These are phyloP conservation scores for Galaxias olidus DNA, from an alignment of 2,797 vertebrate genomes.

Conservation along the genomic window DNA sequence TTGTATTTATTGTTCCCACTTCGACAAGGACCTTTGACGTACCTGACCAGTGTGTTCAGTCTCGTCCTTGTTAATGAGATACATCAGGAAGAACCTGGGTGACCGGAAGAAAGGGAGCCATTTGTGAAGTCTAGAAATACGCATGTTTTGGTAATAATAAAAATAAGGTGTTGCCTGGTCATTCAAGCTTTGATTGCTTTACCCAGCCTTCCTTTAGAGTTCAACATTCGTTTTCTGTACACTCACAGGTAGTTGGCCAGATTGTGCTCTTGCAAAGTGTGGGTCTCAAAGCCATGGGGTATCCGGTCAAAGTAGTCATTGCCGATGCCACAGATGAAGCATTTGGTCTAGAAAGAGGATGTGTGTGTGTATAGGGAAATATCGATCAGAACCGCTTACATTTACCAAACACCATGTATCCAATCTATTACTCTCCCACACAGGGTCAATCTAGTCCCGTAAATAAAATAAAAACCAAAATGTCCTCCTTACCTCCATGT, in stretches of 20 bases:
- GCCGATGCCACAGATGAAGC: slow-evolving; percentile 98
- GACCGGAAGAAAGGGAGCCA: not conserved
- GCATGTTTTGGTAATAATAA: too few relatives aligned
- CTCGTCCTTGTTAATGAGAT: slow-evolving; percentile 98
- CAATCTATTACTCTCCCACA: too few relatives aligned
- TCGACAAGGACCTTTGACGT: slow-evolving; percentile 7
- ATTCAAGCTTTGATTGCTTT: too few relatives aligned
- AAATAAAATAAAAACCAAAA: not conserved
- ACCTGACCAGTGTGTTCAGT: slow-evolving; percentile 99
- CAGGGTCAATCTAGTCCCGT: too few relatives aligned
- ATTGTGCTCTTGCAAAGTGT: slow-evolving; percentile 99
- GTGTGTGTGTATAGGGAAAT: not conserved
- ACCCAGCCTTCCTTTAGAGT: too few relatives aligned
- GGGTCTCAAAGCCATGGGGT: slow-evolving; percentile 97
- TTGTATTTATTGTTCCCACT: too few relatives aligned
- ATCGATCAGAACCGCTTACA: not conserved
- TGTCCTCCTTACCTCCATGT: slow-evolving; percentile 90
- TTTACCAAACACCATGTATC: too few relatives aligned
- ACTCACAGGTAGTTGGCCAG: slow-evolving; percentile 98
- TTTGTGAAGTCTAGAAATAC: not conserved
- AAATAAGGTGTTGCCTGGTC: too few relatives aligned
- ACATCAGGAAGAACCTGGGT: slow-evolving; percentile 96
- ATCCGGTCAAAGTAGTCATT: slow-evolving; percentile 98
- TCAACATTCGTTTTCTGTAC: slow-evolving; percentile 4
- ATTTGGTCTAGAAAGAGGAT: slow-evolving; percentile 85